A percentile compares a stretch with the other conserved stretches of the same genome.
Evolutionary conservation across 2,113 vertebrate genomes (phyloP).

Genomic region (Sminthopsis crassicaudata): DNA sequence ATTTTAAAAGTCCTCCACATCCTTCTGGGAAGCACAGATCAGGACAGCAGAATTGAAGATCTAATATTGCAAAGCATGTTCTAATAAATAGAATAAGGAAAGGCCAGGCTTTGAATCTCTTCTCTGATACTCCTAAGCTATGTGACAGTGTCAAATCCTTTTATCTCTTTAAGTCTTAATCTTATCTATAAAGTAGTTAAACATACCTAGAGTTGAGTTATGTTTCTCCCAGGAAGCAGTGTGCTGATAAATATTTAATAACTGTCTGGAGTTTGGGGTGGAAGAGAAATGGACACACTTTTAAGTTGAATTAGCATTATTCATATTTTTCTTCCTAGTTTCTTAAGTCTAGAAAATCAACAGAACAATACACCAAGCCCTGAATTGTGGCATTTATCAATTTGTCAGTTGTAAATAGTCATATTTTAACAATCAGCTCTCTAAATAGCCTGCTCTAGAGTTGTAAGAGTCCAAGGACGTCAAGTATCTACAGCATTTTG

Average conservation of each 20-base stretch:
- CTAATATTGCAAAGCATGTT: background rate
- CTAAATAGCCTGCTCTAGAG: slow-evolving; percentile 8
- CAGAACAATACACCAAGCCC: background rate
- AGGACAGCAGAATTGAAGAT: background rate
- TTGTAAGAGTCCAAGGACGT: background rate
- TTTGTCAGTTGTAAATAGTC: background rate
- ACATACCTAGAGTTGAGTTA: background rate
- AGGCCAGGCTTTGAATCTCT: background rate
- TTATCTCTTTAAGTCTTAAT: background rate
- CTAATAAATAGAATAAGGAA: background rate
- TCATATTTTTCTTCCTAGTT: background rate
- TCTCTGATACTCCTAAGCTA: background rate
- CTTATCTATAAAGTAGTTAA: background rate
- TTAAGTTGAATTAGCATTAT: background rate
- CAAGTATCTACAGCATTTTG: background rate
- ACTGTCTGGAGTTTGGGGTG: background rate
- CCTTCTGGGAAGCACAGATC: background rate
- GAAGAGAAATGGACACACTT: background rate
- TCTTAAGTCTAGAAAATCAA: background rate
- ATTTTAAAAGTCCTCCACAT: background rate
- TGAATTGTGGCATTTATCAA: background rate
- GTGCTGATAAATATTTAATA: background rate
- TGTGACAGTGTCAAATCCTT: background rate
- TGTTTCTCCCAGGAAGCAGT: background rate
- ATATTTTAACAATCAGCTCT: slow-evolving; percentile 5